Conservation (phyloP, 2,888 invertebrate genomes). For the Apotomis capreana region DNA sequence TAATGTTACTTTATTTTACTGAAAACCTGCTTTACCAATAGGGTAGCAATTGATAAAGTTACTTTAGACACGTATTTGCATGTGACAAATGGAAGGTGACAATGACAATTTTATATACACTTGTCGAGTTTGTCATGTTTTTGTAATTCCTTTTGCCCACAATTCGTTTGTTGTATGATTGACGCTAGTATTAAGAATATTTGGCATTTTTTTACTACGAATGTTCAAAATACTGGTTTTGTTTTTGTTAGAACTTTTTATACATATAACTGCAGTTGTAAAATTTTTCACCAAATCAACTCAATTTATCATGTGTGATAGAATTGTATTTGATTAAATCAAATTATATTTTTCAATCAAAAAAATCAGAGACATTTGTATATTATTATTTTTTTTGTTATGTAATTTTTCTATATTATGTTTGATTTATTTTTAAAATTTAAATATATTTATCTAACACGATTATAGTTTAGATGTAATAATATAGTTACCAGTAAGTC, state of each 20-base stretch:
- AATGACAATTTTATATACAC: too few species aligned
- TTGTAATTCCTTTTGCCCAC: too few species aligned
- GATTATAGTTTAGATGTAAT: constrained; percentile 44
- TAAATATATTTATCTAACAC: constrained; percentile 44
- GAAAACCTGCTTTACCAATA: too few species aligned
- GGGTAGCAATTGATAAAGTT: too few species aligned
- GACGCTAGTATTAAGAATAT: too few species aligned
- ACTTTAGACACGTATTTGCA: too few species aligned
- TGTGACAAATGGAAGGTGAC: too few species aligned
- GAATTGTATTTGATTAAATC: constrained; percentile 29
- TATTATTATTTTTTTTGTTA: constrained; percentile 41
- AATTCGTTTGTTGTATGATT: too few species aligned
- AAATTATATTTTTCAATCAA: constrained; percentile 44
- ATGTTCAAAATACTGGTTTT: background rate
- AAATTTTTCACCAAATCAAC: constrained; percentile 11
- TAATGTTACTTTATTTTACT: too few species aligned
- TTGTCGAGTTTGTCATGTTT: too few species aligned
- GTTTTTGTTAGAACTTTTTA: background rate
- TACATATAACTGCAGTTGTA: constrained; percentile 1
- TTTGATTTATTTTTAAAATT: constrained; percentile 48
- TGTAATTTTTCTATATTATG: constrained; percentile 48
- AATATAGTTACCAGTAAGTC: constrained; percentile 52
- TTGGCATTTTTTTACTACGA: too few species aligned
- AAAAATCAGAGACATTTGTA: constrained; percentile 39
- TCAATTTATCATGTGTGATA: constrained; percentile 28